These are phyloP conservation scores for Sericinus montela DNA, from an alignment of 2,888 invertebrate genomes.

Conservation along the genomic window DNA sequence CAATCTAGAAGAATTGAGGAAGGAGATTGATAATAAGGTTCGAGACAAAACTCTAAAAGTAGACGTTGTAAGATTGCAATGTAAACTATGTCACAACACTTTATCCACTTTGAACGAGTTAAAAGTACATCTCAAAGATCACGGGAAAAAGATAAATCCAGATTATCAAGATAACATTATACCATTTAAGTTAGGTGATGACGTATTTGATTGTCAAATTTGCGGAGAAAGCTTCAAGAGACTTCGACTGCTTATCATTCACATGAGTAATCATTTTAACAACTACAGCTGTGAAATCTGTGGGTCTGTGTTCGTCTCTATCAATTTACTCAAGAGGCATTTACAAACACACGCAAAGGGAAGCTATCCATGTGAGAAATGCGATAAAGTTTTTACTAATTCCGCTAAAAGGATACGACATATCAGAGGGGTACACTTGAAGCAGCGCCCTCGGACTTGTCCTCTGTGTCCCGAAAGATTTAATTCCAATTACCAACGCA, in stretches of 20 bases:
- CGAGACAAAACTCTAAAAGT: slow-evolving; percentile 53
- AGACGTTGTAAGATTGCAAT: slow-evolving; percentile 48
- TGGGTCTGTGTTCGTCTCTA: slow-evolving; percentile 51
- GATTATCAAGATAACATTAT: slow-evolving; percentile 51
- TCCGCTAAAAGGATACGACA: slow-evolving; percentile 48
- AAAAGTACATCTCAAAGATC: slow-evolving; percentile 48
- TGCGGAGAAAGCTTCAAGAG: slow-evolving; percentile 49
- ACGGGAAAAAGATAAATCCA: slow-evolving; percentile 43
- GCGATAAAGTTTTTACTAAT: slow-evolving; percentile 57
- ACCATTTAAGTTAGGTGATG: slow-evolving; percentile 51
- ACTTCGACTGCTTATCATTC: slow-evolving; percentile 50
- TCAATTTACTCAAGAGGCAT: slow-evolving; percentile 46
- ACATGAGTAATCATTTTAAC: slow-evolving; percentile 64
- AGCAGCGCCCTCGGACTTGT: slow-evolving; percentile 45
- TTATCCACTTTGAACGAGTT: slow-evolving; percentile 36
- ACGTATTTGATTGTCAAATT: slow-evolving; percentile 51
- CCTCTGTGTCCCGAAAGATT: slow-evolving; percentile 60
- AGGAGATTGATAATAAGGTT: slow-evolving; percentile 40
- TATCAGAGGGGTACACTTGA: slow-evolving; percentile 52
- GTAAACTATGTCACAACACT: slow-evolving; percentile 44
- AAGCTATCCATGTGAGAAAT: slow-evolving; percentile 53
- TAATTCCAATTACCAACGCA: slow-evolving; percentile 55
- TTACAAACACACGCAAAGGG: slow-evolving; percentile 50
- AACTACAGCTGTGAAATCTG: slow-evolving; percentile 64
- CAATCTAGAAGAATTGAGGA: slow-evolving; percentile 39